phyloP scores from a whole-genome alignment of 1,140 invertebrate species.

The Sinella curviseta region DNA sequence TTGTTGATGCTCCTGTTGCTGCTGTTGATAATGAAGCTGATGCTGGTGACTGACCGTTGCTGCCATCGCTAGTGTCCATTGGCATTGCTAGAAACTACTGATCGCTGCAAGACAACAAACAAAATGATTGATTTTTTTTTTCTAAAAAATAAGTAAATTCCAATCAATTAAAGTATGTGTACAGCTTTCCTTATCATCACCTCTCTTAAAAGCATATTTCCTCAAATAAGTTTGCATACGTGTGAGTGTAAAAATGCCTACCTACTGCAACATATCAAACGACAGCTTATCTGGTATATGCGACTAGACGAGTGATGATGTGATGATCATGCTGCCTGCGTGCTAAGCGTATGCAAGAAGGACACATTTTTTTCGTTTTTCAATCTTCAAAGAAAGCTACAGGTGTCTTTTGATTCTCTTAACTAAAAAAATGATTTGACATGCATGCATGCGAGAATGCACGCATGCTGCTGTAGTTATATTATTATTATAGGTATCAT shows the following conservation, averaged over 20 bases:
- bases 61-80: constrained; percentile 28
- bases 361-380: background rate
- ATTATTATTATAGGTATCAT: background rate
- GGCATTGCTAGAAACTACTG: background rate
- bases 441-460: constrained; percentile 14
- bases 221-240: background rate
- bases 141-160: background rate
- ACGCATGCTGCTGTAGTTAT: background rate
- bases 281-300: background rate
- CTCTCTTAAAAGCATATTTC: too few species aligned
- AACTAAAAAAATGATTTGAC: constrained; percentile 1
- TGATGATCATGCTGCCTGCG: constrained; percentile 18
- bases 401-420: constrained; percentile 27
- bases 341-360: constrained; percentile 20
- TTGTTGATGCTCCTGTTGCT: constrained; percentile 22
- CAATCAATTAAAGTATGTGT: too few species aligned
- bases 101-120: background rate
- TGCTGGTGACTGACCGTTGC: constrained; percentile 34
- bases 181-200: too few species aligned
- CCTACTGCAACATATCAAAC: background rate
- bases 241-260: background rate
- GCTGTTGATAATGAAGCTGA: constrained; percentile 29
- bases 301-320: background rate
- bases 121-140: background rate
- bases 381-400: constrained; percentile 22